Percentiles rank a stretch among this genome's conserved stretches.
Evolutionary conservation across 2,888 invertebrate species (phyloP).

Genomic region (Argynnis bischoffii): DNA sequence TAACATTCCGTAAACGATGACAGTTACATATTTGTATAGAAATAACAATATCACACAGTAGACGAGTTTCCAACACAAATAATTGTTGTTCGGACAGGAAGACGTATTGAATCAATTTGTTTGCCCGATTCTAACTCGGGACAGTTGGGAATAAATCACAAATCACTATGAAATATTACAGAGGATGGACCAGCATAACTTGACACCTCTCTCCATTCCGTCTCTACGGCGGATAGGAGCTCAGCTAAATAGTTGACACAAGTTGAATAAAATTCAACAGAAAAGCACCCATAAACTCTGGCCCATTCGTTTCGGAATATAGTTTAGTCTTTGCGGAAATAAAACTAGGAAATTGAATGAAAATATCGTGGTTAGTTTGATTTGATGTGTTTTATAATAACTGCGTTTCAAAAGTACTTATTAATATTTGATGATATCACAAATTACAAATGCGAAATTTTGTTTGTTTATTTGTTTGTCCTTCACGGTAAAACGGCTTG

Average conservation of each 20-base stretch:
- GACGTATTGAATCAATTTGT: slow-evolving; percentile 67
- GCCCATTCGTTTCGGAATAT: slow-evolving; percentile 38
- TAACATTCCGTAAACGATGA: slow-evolving; percentile 9
- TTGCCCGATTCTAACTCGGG: slow-evolving; percentile 56
- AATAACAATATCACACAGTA: slow-evolving; percentile 32
- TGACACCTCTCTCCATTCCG: slow-evolving; percentile 27
- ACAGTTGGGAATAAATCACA: slow-evolving; percentile 57
- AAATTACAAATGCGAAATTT: too few relatives aligned
- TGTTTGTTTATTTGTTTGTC: too few relatives aligned
- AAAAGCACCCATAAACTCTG: slow-evolving; percentile 38
- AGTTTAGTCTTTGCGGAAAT: slow-evolving; percentile 35
- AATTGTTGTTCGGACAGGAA: slow-evolving; percentile 52
- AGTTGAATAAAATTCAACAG: slow-evolving; percentile 43
- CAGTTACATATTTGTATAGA: slow-evolving; percentile 20
- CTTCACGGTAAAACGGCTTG: too few relatives aligned
- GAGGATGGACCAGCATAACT: slow-evolving; percentile 37
- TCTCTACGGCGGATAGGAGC: neutral
- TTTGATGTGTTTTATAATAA: slow-evolving; percentile 9
- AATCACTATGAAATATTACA: slow-evolving; percentile 62
- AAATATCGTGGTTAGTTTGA: slow-evolving; percentile 23
- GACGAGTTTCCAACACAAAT: slow-evolving; percentile 43
- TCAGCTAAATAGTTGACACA: slow-evolving; percentile 34
- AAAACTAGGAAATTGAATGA: slow-evolving; percentile 33
- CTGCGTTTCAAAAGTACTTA: neutral
- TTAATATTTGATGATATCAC: too few relatives aligned